A percentile compares a stretch with the other conserved stretches of the same genome.
Conservation (phyloP, 1,140 invertebrate species). For the Bradynema listronoti region DNA sequence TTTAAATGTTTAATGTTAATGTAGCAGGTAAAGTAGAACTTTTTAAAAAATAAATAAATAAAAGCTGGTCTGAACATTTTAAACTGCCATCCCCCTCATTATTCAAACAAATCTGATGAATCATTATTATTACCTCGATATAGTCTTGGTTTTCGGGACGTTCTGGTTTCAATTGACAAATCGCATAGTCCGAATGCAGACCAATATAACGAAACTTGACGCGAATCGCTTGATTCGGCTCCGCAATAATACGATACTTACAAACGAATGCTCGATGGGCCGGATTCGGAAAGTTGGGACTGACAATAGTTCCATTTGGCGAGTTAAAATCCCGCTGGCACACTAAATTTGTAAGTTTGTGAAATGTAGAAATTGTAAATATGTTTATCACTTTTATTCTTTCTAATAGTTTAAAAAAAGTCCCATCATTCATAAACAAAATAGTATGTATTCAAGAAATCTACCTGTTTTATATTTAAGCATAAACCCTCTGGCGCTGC, state of each 20-base stretch:
- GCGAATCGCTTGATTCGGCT: constrained; percentile 33
- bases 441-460: constrained; percentile 9
- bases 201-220: constrained; percentile 47
- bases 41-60: not conserved
- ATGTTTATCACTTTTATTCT: constrained; percentile 8
- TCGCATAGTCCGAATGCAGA: constrained; percentile 17
- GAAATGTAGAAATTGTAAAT: constrained; percentile 9
- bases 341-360: no score
- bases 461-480: constrained; percentile 30
- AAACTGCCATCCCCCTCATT: no score
- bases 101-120: no score
- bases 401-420: no score
- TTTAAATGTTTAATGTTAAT: not conserved
- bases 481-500: constrained; percentile 39
- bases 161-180: constrained; percentile 30
- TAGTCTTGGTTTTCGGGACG: constrained; percentile 39
- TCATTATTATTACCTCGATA: constrained; percentile 33
- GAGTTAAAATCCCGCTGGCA: constrained; percentile 31
- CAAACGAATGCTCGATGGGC: constrained; percentile 39
- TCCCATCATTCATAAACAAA: not conserved
- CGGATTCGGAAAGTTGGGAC: constrained; percentile 46
- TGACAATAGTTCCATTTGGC: constrained; percentile 48
- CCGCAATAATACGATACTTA: constrained; percentile 43
- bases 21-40: not conserved
- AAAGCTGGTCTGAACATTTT: not conserved